These are phyloP conservation scores for Chromobotia macracanthus DNA, from an alignment of 2,797 vertebrate genomes.

Conservation along the genomic window DNA sequence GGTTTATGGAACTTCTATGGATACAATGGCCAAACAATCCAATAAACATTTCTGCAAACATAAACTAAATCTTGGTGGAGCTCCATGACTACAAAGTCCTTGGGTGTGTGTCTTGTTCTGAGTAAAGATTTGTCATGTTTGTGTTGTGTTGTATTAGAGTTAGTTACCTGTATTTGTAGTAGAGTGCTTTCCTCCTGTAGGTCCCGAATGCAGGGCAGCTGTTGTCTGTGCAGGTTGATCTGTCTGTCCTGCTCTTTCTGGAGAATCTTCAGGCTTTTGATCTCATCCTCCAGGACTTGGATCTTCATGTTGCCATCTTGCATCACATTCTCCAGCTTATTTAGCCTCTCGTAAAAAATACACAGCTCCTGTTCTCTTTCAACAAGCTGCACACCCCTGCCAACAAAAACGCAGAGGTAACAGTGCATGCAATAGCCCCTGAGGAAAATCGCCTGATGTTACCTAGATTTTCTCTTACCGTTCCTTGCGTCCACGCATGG, in stretches of 20 bases:
- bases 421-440: neutral
- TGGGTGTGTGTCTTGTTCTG: neutral
- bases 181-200: constrained; percentile 77
- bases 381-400: constrained; percentile 84
- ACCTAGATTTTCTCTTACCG: constrained; percentile 71
- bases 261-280: constrained; percentile 76
- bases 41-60: too few species aligned
- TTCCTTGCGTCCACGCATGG: constrained; percentile 76
- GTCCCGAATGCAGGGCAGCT: constrained; percentile 69
- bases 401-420: constrained; percentile 24
- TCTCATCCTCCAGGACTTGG: constrained; percentile 83
- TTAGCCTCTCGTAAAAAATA: constrained; percentile 82
- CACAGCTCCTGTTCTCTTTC: constrained; percentile 83
- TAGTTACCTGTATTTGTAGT: constrained; percentile 84
- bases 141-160: neutral
- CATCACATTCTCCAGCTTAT: constrained; percentile 79
- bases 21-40: too few species aligned
- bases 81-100: too few species aligned
- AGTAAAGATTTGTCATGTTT: neutral
- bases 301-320: constrained; percentile 75
- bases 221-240: constrained; percentile 73
- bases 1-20: too few species aligned
- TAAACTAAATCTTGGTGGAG: too few species aligned
- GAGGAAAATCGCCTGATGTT: neutral
- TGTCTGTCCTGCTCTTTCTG: constrained; percentile 81